A percentile compares a stretch with the other conserved stretches of the same genome.
phyloP scores from a whole-genome alignment of 2,797 vertebrate species.

The Paratrypauchen microcephalus region DNA sequence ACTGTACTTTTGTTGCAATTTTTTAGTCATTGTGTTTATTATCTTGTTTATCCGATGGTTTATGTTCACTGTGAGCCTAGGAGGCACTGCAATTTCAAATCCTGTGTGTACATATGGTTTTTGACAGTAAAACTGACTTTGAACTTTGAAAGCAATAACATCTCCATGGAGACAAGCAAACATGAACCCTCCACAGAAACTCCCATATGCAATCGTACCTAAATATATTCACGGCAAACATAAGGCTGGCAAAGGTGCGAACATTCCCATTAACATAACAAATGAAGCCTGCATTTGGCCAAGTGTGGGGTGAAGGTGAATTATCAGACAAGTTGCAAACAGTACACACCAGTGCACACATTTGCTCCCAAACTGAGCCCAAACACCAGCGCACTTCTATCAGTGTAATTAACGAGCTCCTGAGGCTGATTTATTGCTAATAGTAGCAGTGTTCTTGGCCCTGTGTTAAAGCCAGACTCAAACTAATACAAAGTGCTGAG shows the following conservation, averaged over 20 bases:
- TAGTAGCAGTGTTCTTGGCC: conserved; percentile 51
- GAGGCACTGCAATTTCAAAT: no score
- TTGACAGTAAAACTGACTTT: no score
- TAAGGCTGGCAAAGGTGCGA: neutral
- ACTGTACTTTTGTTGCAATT: no score
- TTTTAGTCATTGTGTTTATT: no score
- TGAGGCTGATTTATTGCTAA: conserved; percentile 73
- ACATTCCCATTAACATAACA: neutral
- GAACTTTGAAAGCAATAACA: no score
- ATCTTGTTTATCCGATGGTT: no score
- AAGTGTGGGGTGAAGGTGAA: neutral
- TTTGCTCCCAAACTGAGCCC: conserved; percentile 12
- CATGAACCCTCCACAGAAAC: no score
- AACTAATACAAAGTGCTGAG: conserved; percentile 61
- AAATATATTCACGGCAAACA: neutral
- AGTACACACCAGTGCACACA: neutral
- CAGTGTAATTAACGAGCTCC: conserved; percentile 66
- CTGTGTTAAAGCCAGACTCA: conserved; percentile 53
- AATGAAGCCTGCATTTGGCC: neutral
- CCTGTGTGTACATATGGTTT: no score
- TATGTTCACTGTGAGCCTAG: no score
- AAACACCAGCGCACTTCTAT: conserved; percentile 58
- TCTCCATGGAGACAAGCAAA: no score
- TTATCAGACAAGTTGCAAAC: neutral
- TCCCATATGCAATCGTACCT: neutral